These are phyloP conservation scores for Epistrophella euchroma DNA, from an alignment of 2,888 invertebrate species.

Conservation along the genomic window DNA sequence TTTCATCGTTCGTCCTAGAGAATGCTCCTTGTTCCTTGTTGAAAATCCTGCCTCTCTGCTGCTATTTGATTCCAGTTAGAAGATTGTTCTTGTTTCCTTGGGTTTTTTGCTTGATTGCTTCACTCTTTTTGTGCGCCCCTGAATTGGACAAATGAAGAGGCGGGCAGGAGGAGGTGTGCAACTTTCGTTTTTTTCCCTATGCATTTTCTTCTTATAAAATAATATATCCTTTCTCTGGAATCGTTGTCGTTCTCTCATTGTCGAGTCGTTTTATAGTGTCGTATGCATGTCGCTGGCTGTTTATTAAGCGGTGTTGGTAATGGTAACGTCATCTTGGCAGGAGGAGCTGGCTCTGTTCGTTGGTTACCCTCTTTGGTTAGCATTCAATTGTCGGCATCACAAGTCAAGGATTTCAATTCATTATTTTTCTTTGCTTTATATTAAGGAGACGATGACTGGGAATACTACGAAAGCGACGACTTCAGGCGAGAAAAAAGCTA, in stretches of 20 bases:
- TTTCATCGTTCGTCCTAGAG: slow-evolving; percentile 10
- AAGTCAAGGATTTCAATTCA: slow-evolving; percentile 75
- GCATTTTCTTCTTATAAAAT: slow-evolving; percentile 53
- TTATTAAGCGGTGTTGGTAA: slow-evolving; percentile 46
- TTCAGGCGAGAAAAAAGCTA: not conserved
- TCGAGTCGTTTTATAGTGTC: slow-evolving; percentile 61
- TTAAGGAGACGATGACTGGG: not conserved
- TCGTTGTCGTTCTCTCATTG: slow-evolving; percentile 50
- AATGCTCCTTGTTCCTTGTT: not conserved
- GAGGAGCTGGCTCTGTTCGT: not conserved
- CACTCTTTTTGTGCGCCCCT: not conserved
- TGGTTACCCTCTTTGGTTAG: slow-evolving; percentile 65
- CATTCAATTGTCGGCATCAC: slow-evolving; percentile 70
- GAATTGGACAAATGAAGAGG: slow-evolving; percentile 3
- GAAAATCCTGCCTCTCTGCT: slow-evolving; percentile 7
- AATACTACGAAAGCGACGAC: not conserved
- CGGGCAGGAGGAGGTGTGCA: slow-evolving; percentile 26
- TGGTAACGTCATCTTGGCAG: not conserved
- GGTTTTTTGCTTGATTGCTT: slow-evolving; percentile 57
- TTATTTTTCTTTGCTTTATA: slow-evolving; percentile 44
- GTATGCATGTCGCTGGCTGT: slow-evolving; percentile 62
- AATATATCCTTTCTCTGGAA: slow-evolving; percentile 43
- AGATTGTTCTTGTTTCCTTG: slow-evolving; percentile 58
- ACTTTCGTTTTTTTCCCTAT: slow-evolving; percentile 35
- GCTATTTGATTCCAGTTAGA: slow-evolving; percentile 45